Conservation (phyloP, 2,888 invertebrate species). For the Kuschelorhynchus macadamiae region DNA sequence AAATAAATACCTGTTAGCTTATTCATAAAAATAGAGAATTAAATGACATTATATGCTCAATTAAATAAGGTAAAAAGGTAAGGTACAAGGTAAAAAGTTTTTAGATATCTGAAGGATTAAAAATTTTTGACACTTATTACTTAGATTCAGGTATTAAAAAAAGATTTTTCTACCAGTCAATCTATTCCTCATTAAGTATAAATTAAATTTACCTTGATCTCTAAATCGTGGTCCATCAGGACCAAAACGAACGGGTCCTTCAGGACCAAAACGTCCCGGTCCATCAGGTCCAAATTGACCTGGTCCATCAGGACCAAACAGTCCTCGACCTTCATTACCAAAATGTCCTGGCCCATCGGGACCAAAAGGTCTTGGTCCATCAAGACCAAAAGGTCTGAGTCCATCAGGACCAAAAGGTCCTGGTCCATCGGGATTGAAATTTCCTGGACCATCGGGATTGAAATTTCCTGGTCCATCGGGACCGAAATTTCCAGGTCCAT, state of each 20-base stretch:
- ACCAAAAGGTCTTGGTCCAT: constrained; percentile 8
- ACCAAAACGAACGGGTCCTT: constrained; percentile 11
- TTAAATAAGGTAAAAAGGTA: no score
- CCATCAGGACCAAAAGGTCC: constrained; percentile 5
- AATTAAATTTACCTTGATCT: constrained; percentile 25
- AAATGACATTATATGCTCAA: no score
- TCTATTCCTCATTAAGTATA: no score
- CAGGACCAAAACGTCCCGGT: constrained; percentile 2
- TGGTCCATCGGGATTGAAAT: constrained; percentile 8
- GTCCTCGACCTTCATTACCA: neutral
- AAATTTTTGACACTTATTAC: no score
- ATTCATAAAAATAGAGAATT: no score
- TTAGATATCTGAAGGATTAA: no score
- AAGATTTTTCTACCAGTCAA: no score
- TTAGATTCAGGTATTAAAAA: no score
- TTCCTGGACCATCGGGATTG: neutral
- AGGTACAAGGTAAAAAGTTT: no score
- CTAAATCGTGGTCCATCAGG: constrained; percentile 27
- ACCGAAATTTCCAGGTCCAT: neutral
- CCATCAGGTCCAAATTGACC: constrained; percentile 15
- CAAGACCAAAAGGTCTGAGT: constrained; percentile 7
- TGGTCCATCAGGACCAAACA: neutral
- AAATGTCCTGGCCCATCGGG: neutral
- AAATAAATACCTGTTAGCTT: no score
- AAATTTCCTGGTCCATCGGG: neutral